Base-by-base conservation (phyloP, 1,140 invertebrate species). In the Drosophila rufa region DNA sequence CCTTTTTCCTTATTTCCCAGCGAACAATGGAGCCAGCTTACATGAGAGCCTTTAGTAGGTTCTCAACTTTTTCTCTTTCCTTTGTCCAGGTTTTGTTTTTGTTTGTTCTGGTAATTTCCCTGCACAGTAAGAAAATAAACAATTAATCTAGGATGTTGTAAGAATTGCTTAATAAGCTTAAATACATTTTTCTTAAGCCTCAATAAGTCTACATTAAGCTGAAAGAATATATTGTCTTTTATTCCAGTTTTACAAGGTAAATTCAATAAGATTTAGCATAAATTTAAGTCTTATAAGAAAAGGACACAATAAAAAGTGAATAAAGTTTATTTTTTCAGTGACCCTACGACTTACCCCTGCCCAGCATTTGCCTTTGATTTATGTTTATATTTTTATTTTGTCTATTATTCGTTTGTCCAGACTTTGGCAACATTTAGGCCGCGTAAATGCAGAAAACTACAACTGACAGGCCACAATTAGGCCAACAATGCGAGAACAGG, bases 381-480 rank as follows among this genome's bases (percentile, higher is more conserved):
- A 76, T 64, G 46, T 6, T 19, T 22, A 17, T 15, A 27, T 27
- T 50, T 19, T 6, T 40, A 50, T 53, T 40, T n/a, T 46, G 22
- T 57, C 14, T 22, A 33, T 48, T 56, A 33, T 43, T n/a, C 42
- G 30, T 33, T 43, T 48, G 27, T 22, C 22, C 27, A 22, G 58
- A 55, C 45, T 42, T 69, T 48, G 51, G 64, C 45, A 61, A 78
- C 64, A 78, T 69, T 78, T 61, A 33, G 50, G 48, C 19, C 38
- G 25, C 38, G 40, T 51, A 36, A 45, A 48, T 66, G 62, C 33
- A 67, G 19, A 43, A 67, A 67, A 43, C 67, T 68, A 43, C 75
- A 55, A 46, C 55, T 68, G 59, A 59, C 75, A 77, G 47, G 75
- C 74, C 69, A 77, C 75, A 77, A 77, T 77, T 77, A 77, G 64